A percentile compares a stretch with the other conserved stretches of the same genome.
Evolutionary conservation across 2,888 invertebrate genomes (phyloP).

Genomic region (Rhamphomyia laevipes): DNA sequence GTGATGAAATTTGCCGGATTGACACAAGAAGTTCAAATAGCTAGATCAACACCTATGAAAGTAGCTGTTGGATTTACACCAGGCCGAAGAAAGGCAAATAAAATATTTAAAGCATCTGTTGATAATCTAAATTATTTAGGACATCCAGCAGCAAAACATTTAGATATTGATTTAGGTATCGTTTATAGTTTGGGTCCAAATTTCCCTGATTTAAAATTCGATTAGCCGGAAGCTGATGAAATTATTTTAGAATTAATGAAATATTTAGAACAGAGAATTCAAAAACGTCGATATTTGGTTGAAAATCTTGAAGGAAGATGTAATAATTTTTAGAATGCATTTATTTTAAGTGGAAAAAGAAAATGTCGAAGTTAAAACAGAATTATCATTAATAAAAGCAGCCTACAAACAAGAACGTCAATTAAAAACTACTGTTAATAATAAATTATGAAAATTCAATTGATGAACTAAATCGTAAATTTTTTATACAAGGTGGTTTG

Average conservation of each 20-base stretch:
- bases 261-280: slow-evolving; percentile 56
- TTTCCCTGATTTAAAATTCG: slow-evolving; percentile 60
- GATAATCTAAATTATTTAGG: slow-evolving; percentile 41
- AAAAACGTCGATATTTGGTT: slow-evolving; percentile 49
- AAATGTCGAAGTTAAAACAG: slow-evolving; percentile 51
- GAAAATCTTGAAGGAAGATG: slow-evolving; percentile 51
- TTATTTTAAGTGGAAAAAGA: slow-evolving; percentile 60
- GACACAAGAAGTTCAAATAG: slow-evolving; percentile 86
- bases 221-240: slow-evolving; percentile 51
- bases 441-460: slow-evolving; percentile 53
- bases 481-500: slow-evolving; percentile 51
- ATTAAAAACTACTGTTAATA: slow-evolving; percentile 51
- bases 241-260: slow-evolving; percentile 54
- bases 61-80: slow-evolving; percentile 57
- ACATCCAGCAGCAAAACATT: slow-evolving; percentile 28
- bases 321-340: slow-evolving; percentile 50
- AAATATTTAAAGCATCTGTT: slow-evolving; percentile 47
- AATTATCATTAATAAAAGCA: slow-evolving; percentile 52
- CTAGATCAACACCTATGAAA: slow-evolving; percentile 49
- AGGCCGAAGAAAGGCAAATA: slow-evolving; percentile 67
- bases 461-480: slow-evolving; percentile 47
- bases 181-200: slow-evolving; percentile 63
- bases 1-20: slow-evolving; percentile 97
- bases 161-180: slow-evolving; percentile 48
- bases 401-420: slow-evolving; percentile 56